Evolutionary conservation across 2,797 vertebrate species (phyloP).

Genomic region (Cichlasoma orientale): DNA sequence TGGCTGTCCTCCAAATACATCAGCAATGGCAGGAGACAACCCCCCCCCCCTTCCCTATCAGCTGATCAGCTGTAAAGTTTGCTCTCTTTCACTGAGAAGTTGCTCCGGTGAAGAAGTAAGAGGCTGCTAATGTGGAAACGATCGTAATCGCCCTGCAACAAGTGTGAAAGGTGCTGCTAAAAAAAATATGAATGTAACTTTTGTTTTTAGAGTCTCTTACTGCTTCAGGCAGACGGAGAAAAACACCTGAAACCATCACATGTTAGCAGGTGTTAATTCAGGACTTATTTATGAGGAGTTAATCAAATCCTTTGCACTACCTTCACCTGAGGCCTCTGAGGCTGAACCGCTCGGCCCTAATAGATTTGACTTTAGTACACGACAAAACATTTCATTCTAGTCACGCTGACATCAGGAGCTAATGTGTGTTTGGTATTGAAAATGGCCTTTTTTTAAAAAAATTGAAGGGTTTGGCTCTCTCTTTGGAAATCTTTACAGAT

Average conservation of each 20-base stretch:
- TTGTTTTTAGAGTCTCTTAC: neutral
- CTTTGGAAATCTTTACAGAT: neutral
- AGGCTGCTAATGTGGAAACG: neutral
- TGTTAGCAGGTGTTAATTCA: neutral
- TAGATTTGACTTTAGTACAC: no score
- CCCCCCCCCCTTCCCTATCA: no score
- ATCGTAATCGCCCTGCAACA: conserved; percentile 20
- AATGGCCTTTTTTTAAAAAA: neutral
- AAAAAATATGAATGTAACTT: neutral
- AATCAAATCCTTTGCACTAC: neutral
- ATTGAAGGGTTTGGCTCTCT: neutral
- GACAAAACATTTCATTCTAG: neutral
- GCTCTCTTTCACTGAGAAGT: neutral
- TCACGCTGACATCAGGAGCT: neutral
- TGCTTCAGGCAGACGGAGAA: neutral
- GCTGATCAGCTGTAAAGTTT: no score
- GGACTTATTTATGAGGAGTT: neutral
- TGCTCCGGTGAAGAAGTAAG: neutral
- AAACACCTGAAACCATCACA: neutral
- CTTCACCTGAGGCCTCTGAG: neutral
- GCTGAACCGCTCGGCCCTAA: neutral
- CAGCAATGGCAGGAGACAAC: conserved; percentile 5
- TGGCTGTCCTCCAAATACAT: conserved; percentile 11
- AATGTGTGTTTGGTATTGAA: neutral
- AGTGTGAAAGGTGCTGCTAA: conserved; percentile 10